Base-by-base conservation (phyloP, 2,797 vertebrate species). In the Geotrypetes seraphini region DNA sequence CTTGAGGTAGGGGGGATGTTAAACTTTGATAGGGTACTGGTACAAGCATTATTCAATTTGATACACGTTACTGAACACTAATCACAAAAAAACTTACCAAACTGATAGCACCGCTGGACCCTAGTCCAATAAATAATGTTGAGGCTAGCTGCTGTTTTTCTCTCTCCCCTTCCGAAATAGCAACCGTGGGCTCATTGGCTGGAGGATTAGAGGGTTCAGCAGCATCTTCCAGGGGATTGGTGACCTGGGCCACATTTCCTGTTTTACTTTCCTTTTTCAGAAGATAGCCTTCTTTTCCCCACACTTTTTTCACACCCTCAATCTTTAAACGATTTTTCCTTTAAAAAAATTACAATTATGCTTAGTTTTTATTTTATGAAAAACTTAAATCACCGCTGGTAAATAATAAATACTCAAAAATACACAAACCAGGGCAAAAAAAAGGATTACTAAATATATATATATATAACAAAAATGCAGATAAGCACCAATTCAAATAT, bases 271-370 rank as follows among this genome's bases (percentile, higher is more conserved):
- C 86, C 50, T 67, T 91, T 63, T 87, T 86, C 7, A 71, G 76
- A 31, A 97, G 78, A 53, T 96, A 98, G 5, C 96, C 94, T 11
- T 95, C 90, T 57, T 80, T 95, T 3, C 96, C 92, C 96, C 96
- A 99, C 3, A 97, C 68, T 41, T 87, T 86, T 56, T 77, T 89
- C 30, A 98, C 71, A 17, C 90, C 90, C 6, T 96, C 91, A 13
- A 96, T 71, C 66, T 89, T 90, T 53, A 97, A 69, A 16, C 78
- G 71, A 21, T 63, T 74, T 12, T 74, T 73, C 43, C 89, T 93
- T 51, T 23, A 29, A 54, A 33, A 26, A 31, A n/a, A n/a, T n/a
- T n/a, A n/a, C n/a, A n/a, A n/a, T n/a, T n/a, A n/a, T n/a, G n/a
- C n/a, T n/a, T n/a, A n/a, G n/a, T n/a, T n/a, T n/a, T n/a, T n/a